Evolutionary conservation across 1,140 invertebrate genomes (phyloP), one percentile per base, ranked within the genome.

Genomic region (Bombus pyrosoma): DNA sequence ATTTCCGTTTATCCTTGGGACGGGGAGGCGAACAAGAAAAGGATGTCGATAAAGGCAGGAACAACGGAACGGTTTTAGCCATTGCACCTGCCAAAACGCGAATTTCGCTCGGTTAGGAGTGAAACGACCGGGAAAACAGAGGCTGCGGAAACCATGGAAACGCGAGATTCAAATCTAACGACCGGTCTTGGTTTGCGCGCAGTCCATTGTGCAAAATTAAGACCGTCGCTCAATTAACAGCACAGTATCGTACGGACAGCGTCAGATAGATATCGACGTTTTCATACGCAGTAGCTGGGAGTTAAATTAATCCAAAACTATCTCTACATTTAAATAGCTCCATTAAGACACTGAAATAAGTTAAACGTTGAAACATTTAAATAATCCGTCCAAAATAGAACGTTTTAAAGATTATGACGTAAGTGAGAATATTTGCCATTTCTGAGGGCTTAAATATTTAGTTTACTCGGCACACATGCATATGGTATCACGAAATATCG

Each of bases 71-170:
- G 37, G 34, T 43, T 47, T 43, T 3, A 68, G 25, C 22, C 34
- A 32, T 3, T 53, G 43, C 64, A 80, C 39, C 78, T 71, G 66
- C 34, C 78, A 80, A 80, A 80, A 53, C 18, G 78, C 34, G 34
- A 3, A 47, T 57, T 80, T 43, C 66, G 34, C 78, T 71, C 66
- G 78, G 43, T 53, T 53, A 53, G 47, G 47, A 53, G 47, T 53
- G 78, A 80, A 80, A 80, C 57, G 78, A 43, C 32, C 25, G 78
- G 18, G 78, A 80, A 80, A 80, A 80, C 78, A 53, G 78, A 37
- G 43, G 66, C 62, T 22, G 25, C 13, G 13, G 64, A 47, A 79
- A 6, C 77, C 22, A 39, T 47, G 77, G 41, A 47, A 37, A 68
- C 41, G 64, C 59, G 59, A 13, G 59, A 62, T 62, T 62, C 59